A percentile compares a stretch with the other conserved stretches of the same genome.
Conservation (phyloP, 2,113 vertebrate species). For the Marmota flaviventris region DNA sequence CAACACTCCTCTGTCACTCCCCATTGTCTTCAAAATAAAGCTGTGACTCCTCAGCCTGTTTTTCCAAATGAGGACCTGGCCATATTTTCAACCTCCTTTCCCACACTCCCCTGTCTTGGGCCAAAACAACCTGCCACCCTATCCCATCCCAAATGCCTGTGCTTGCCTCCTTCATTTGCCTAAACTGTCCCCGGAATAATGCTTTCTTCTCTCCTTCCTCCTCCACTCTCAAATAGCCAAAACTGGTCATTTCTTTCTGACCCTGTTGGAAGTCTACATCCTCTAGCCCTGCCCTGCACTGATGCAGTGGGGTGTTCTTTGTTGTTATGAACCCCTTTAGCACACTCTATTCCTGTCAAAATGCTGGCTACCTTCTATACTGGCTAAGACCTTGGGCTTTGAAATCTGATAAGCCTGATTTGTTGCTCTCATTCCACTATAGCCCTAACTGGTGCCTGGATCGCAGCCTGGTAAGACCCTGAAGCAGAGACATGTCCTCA, state of each 20-base stretch:
- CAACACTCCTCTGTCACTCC: neutral
- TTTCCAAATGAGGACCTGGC: neutral
- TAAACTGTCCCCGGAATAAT: neutral
- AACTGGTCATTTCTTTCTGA: constrained; percentile 13
- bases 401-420: neutral
- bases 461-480: neutral
- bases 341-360: neutral
- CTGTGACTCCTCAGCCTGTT: neutral
- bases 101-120: neutral
- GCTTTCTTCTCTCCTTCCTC: neutral
- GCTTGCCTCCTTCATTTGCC: neutral
- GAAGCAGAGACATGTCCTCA: neutral
- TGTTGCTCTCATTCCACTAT: neutral
- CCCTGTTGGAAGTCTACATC: neutral
- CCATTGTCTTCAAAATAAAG: neutral
- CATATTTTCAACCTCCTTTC: neutral
- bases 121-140: neutral
- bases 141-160: neutral
- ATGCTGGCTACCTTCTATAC: neutral
- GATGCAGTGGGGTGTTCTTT: neutral
- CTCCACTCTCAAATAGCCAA: neutral
- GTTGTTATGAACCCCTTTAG: neutral
- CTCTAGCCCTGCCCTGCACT: no score
- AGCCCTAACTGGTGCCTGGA: neutral
- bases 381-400: neutral